A percentile compares a stretch with the other conserved stretches of the same genome.
Evolutionary conservation across 2,113 vertebrate species (phyloP).

Genomic region (Aphelocoma coerulescens): DNA sequence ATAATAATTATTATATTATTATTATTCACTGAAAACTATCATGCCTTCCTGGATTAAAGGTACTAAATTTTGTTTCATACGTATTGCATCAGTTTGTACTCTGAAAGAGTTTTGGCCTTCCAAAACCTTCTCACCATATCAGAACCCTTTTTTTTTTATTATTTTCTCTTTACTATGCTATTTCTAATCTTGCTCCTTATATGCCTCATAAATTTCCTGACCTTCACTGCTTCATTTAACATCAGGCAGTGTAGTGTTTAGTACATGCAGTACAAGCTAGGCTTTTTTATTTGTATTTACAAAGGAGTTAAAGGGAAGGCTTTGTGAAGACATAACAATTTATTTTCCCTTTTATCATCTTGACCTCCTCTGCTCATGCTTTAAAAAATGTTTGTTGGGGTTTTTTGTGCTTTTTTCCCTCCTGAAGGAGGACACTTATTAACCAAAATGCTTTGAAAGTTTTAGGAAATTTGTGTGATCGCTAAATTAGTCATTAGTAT

Average conservation of each 20-base stretch:
- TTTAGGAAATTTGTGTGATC: background rate
- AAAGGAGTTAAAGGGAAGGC: background rate
- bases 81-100: background rate
- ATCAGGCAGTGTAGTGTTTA: background rate
- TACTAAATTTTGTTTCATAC: background rate
- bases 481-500: background rate
- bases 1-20: no score
- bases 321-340: background rate
- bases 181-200: background rate
- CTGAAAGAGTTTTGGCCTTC: background rate
- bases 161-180: background rate
- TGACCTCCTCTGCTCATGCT: background rate
- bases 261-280: background rate
- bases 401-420: background rate
- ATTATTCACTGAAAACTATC: background rate
- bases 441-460: slow-evolving; percentile 3
- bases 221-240: background rate
- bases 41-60: background rate
- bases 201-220: background rate
- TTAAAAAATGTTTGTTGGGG: background rate
- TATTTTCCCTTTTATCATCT: background rate
- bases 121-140: background rate
- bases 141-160: background rate
- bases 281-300: background rate
- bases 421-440: background rate